Evolutionary conservation across 2,797 vertebrate species (phyloP), one percentile per base, ranked within the genome.

Genomic region (Protosalanx chinensis): DNA sequence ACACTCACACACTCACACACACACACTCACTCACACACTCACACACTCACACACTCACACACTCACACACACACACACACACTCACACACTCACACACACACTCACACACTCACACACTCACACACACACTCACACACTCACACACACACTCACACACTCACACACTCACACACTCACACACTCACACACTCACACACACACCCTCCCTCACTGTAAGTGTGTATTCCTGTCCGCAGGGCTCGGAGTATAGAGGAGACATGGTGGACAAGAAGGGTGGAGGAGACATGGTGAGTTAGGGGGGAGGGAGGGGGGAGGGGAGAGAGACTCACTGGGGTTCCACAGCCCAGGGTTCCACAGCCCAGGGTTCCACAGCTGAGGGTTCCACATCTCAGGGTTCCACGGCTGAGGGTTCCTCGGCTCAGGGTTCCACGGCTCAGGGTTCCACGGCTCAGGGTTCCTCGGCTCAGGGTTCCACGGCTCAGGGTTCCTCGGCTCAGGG

Each of bases 211-310:
- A 46, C 41, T 16, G 15, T 56, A 56, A 56, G 3, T n/a, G 18
- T 16, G 18, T 56, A 4, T n/a, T n/a, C 18, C 80, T 3, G 0
- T 0, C 81, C 74, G 0, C 78, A 98, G 97, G 90, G 91, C 76
- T 86, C 92, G 0, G 95, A 96, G 66, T 93, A 94, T 72, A 87
- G 92, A 49, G 91, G 91, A 66, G 87, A 90, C 82, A 88, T 95
- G 76, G 92, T 93, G 73, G 96, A 97, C 80, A 95, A 91, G 84
- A 95, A 78, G 67, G 90, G 80, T 5, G 91, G 94, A 13, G 84
- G 91, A 1, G 93, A 93, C 76, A 92, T 92, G 90, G 97, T 98
- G 82, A 94, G 93, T 93, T 16, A 68, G 0, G 62, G 20, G 30
- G 27, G n/a, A 23, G 3, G 37, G 51, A 20, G 6, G 33, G 6